These are phyloP conservation scores for Callimorpha dominula DNA, from an alignment of 2,888 invertebrate species.

Conservation along the genomic window DNA sequence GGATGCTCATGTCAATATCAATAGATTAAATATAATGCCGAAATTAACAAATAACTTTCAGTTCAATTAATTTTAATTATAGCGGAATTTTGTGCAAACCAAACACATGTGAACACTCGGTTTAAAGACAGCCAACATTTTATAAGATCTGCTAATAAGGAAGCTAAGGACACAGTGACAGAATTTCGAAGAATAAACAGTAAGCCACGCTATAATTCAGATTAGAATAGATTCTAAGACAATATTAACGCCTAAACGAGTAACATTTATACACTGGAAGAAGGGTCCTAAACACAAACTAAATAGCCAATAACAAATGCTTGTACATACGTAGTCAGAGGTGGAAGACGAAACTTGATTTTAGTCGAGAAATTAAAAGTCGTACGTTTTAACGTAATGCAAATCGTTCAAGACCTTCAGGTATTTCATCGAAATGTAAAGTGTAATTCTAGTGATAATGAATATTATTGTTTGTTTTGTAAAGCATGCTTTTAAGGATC, in stretches of 20 bases:
- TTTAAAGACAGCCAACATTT: constrained; percentile 25
- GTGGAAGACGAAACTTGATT: constrained; percentile 29
- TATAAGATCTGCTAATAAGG: constrained; percentile 26
- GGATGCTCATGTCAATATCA: too few relatives aligned
- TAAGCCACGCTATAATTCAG: constrained; percentile 49
- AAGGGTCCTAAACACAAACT: constrained; percentile 36
- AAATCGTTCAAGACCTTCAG: neutral
- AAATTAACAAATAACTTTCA: neutral
- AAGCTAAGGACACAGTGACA: constrained; percentile 45
- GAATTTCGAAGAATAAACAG: constrained; percentile 48
- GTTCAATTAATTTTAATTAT: constrained; percentile 6
- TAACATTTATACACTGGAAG: constrained; percentile 25
- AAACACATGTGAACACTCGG: constrained; percentile 20
- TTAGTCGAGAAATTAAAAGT: neutral
- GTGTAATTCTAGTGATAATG: neutral
- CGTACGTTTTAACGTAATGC: neutral
- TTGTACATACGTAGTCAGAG: constrained; percentile 19
- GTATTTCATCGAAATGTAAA: neutral
- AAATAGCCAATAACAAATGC: constrained; percentile 40
- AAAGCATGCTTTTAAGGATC: neutral
- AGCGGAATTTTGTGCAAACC: constrained; percentile 17
- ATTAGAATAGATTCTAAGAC: constrained; percentile 27
- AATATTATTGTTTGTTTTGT: neutral
- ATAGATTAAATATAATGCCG: too few relatives aligned
- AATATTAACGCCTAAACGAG: constrained; percentile 22